phyloP scores from a whole-genome alignment of 2,888 invertebrate genomes.

The Ichneumon xanthorius region DNA sequence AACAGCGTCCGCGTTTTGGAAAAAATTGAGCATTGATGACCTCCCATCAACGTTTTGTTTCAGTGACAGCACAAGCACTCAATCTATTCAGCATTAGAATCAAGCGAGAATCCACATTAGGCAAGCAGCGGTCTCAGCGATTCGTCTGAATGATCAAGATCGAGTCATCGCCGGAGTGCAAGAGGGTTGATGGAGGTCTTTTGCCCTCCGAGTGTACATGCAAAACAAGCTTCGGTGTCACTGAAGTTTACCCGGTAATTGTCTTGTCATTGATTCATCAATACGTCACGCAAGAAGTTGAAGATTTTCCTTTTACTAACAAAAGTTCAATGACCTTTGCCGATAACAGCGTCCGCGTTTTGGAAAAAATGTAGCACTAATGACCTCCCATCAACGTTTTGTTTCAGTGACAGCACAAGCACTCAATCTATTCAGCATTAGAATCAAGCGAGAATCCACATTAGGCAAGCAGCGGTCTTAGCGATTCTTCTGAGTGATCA shows the following conservation, averaged over 20 bases:
- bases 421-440: not conserved
- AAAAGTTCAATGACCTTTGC: too few species aligned
- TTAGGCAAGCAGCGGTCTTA: not conserved
- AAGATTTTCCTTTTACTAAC: too few species aligned
- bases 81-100: not conserved
- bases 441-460: not conserved
- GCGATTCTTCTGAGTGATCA: not conserved
- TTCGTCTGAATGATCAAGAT: not conserved
- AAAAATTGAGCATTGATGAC: too few species aligned
- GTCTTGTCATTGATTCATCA: not conserved
- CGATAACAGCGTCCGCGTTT: too few species aligned
- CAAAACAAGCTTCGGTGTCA: not conserved
- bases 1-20: too few species aligned
- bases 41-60: too few species aligned
- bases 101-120: not conserved
- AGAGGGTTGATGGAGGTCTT: not conserved
- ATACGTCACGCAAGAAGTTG: too few species aligned
- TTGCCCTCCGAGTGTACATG: slow-evolving; percentile 20
- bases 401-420: too few species aligned
- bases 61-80: too few species aligned
- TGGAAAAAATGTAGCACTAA: too few species aligned
- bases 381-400: too few species aligned
- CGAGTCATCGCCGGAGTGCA: not conserved
- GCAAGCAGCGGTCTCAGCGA: not conserved
- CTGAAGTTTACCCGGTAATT: not conserved